phyloP scores from a whole-genome alignment of 2,113 vertebrate species.

The Seriola dumerili region DNA sequence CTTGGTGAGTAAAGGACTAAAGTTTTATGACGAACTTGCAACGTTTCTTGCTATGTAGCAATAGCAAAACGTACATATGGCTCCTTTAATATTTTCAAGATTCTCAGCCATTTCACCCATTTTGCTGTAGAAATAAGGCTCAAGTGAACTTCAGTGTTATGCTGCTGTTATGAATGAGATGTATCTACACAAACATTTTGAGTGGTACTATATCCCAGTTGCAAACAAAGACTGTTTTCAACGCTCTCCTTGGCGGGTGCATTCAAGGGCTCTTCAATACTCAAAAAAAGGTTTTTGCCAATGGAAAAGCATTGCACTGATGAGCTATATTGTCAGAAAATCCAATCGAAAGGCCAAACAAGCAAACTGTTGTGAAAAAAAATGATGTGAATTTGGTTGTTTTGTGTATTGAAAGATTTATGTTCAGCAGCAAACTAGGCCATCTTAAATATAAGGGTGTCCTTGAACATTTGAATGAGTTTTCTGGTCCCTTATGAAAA shows the following conservation, averaged over 20 bases:
- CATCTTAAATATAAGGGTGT: not conserved
- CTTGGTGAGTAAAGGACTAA: too few species aligned
- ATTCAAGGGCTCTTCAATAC: conserved; percentile 35
- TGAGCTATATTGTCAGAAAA: conserved; percentile 1
- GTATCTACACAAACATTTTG: not conserved
- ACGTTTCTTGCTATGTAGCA: too few species aligned
- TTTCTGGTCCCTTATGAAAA: not conserved
- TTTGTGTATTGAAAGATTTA: not conserved
- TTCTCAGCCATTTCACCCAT: not conserved
- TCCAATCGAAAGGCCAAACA: conserved; percentile 4
- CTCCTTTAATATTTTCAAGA: not conserved
- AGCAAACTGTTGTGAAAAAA: not conserved
- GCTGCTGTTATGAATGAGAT: not conserved
- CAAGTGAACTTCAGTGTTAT: not conserved
- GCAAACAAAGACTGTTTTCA: conserved; percentile 11
- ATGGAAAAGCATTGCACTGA: not conserved
- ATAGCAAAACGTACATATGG: too few species aligned
- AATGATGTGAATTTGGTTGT: not conserved
- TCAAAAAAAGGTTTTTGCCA: not conserved
- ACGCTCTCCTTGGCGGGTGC: not conserved
- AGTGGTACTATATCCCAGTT: not conserved
- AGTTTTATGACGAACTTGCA: too few species aligned
- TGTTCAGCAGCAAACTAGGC: not conserved
- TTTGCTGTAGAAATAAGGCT: not conserved
- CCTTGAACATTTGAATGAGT: not conserved